phyloP scores from a whole-genome alignment of 2,888 invertebrate genomes.

The Aromia moschata region DNA sequence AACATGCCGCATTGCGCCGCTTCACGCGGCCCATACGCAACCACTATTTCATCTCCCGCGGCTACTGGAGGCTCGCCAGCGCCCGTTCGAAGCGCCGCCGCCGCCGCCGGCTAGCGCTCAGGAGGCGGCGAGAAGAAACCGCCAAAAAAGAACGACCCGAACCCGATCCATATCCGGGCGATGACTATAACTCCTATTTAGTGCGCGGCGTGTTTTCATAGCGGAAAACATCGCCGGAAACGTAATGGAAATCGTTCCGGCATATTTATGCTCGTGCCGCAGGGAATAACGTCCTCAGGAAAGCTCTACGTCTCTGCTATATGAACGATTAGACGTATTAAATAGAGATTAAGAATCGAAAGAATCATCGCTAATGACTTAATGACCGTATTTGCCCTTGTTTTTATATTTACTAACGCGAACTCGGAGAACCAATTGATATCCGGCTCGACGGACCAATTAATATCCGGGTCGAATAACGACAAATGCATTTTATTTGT shows the following conservation, averaged over 20 bases:
- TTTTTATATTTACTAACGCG: no score
- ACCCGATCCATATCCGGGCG: constrained; percentile 55
- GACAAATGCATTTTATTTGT: no score
- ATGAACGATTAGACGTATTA: no score
- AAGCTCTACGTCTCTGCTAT: no score
- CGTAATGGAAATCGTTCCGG: constrained; percentile 10
- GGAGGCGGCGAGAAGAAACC: constrained; percentile 41
- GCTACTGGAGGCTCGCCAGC: constrained; percentile 56
- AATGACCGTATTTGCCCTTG: no score
- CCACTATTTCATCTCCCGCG: constrained; percentile 54
- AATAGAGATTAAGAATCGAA: no score
- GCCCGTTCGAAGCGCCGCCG: constrained; percentile 39
- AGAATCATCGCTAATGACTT: no score
- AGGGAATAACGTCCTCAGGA: background rate
- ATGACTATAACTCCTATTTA: constrained; percentile 52
- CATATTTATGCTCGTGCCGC: constrained; percentile 10
- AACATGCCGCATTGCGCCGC: constrained; percentile 53
- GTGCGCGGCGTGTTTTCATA: constrained; percentile 20
- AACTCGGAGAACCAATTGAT: no score
- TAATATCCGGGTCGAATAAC: no score
- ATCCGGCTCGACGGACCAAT: no score
- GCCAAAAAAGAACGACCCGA: constrained; percentile 44
- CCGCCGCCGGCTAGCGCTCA: constrained; percentile 24
- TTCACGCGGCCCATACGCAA: constrained; percentile 42
- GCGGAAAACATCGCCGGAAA: constrained; percentile 14